These are phyloP conservation scores for Ciconia stormi DNA, from an alignment of 2,113 vertebrate species.

Conservation along the genomic window DNA sequence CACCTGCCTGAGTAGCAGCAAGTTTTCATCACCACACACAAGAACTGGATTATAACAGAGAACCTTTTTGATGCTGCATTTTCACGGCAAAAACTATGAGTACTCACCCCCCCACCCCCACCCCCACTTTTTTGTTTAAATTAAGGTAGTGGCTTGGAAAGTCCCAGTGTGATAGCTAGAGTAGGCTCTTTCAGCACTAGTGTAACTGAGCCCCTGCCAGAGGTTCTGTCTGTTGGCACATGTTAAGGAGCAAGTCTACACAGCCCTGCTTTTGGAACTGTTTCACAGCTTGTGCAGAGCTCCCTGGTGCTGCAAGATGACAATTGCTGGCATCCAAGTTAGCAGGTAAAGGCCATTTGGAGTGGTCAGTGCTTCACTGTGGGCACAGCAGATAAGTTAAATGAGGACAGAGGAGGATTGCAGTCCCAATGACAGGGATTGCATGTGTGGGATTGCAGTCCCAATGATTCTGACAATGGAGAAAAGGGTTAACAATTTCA, in stretches of 20 bases:
- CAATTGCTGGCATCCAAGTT: neutral
- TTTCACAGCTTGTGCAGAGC: neutral
- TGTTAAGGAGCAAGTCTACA: neutral
- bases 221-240: neutral
- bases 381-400: neutral
- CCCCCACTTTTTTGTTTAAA: fast-evolving
- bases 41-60: neutral
- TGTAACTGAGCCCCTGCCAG: neutral
- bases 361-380: neutral
- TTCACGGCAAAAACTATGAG: neutral
- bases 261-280: neutral
- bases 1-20: neutral
- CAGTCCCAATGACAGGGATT: neutral
- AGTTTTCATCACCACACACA: neutral
- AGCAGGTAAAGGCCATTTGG: neutral
- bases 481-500: neutral
- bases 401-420: neutral
- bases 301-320: neutral
- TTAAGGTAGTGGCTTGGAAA: neutral
- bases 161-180: neutral
- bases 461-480: neutral
- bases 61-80: neutral
- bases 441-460: neutral
- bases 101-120: fast-evolving
- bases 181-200: neutral